A percentile compares a stretch with the other conserved stretches of the same genome.
Conservation (phyloP, 2,113 vertebrate genomes). For the Ammodytes marinus region DNA sequence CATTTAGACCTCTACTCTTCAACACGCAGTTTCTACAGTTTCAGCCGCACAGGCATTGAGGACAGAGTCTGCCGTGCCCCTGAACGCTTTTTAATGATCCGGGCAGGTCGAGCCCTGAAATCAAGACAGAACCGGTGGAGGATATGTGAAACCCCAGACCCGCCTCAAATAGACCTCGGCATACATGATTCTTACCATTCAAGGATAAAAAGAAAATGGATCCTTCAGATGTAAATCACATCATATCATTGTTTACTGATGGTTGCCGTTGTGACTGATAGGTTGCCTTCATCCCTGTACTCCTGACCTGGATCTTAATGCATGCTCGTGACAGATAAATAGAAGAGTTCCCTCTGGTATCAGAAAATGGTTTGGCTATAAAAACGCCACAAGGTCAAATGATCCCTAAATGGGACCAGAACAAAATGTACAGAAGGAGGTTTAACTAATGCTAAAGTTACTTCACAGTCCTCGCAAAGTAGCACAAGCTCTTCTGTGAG, state of each 20-base stretch:
- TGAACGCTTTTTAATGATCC: slow-evolving; percentile 86
- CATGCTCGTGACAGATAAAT: background rate
- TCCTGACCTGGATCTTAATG: slow-evolving; percentile 5
- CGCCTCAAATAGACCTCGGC: slow-evolving; percentile 68
- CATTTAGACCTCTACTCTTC: slow-evolving; percentile 84
- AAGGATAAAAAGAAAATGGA: slow-evolving; percentile 56
- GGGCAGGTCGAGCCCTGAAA: slow-evolving; percentile 76
- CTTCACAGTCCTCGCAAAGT: background rate
- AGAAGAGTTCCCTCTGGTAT: background rate
- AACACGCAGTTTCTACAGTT: slow-evolving; percentile 86
- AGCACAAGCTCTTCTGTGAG: background rate
- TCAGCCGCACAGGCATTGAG: slow-evolving; percentile 81
- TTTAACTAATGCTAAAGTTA: background rate
- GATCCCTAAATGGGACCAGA: background rate
- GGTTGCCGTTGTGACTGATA: slow-evolving; percentile 2
- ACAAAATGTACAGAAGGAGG: background rate
- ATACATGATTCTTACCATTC: slow-evolving; percentile 31
- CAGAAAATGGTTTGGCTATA: background rate
- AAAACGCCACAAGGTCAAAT: background rate
- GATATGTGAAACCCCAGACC: slow-evolving; percentile 73
- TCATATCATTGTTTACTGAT: slow-evolving; percentile 46
- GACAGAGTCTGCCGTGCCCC: slow-evolving; percentile 68
- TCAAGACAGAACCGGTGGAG: slow-evolving; percentile 74
- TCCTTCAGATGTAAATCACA: slow-evolving; percentile 61
- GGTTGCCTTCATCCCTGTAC: slow-evolving; percentile 8